phyloP scores from a whole-genome alignment of 2,797 vertebrate genomes.

The Poeciliopsis presidionis region DNA sequence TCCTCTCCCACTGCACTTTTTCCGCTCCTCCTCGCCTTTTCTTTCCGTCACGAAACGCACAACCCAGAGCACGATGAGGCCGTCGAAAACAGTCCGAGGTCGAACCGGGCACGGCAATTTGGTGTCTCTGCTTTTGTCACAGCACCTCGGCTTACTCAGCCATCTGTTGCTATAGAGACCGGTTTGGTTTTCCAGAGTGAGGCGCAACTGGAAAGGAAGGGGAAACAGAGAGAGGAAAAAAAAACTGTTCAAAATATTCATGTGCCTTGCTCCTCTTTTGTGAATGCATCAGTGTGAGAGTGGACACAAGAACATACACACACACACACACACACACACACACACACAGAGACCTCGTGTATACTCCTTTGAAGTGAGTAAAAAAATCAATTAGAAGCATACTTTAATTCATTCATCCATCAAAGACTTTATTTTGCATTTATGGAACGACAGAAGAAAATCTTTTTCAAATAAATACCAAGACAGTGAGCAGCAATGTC shows the following conservation, averaged over 20 bases:
- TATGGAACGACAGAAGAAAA: conserved; percentile 49
- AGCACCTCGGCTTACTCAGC: conserved; percentile 52
- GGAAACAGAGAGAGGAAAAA: conserved; percentile 15
- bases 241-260: conserved; percentile 61
- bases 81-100: conserved; percentile 39
- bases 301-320: conserved; percentile 8
- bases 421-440: conserved; percentile 56
- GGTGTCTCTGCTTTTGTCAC: conserved; percentile 50
- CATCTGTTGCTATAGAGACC: conserved; percentile 79
- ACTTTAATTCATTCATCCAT: conserved; percentile 59
- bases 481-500: conserved; percentile 56
- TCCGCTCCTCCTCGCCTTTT: conserved; percentile 31
- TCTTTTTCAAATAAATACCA: conserved; percentile 50
- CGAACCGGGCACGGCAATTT: conserved; percentile 52
- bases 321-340: conserved; percentile 17
- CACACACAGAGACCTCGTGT: conserved; percentile 5
- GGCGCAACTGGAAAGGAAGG: conserved; percentile 57
- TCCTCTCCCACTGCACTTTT: conserved; percentile 59
- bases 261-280: conserved; percentile 32
- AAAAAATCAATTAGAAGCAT: conserved; percentile 49
- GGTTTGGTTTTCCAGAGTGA: conserved; percentile 58
- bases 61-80: conserved; percentile 39
- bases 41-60: conserved; percentile 9
- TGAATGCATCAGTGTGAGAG: conserved; percentile 18
- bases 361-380: conserved; percentile 54